Conservation (phyloP, 1,140 invertebrate genomes). For the Lucilia sericata region DNA sequence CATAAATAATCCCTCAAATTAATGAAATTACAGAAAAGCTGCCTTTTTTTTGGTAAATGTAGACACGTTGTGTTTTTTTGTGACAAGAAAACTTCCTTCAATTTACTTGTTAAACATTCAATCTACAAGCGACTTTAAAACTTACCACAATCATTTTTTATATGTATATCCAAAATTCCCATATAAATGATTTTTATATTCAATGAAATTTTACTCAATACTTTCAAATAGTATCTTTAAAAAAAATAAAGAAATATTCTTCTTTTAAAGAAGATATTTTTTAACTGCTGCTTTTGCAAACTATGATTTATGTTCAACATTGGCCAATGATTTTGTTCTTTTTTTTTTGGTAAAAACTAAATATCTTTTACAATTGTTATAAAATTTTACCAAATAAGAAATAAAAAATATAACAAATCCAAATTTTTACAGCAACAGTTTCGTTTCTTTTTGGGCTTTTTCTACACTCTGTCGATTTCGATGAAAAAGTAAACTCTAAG, state of each 20-base stretch:
- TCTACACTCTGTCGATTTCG: neutral
- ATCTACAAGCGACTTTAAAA: conserved; percentile 66
- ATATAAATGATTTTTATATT: too few relatives aligned
- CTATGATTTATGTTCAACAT: conserved; percentile 14
- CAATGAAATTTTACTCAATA: too few relatives aligned
- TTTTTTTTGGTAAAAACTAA: neutral
- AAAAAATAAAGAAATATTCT: too few relatives aligned
- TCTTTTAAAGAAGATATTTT: neutral
- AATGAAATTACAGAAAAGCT: too few relatives aligned
- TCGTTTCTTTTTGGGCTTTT: too few relatives aligned
- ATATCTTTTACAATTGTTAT: conserved; percentile 12
- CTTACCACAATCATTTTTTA: conserved; percentile 47
- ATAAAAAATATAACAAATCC: neutral
- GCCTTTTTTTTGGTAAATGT: too few relatives aligned
- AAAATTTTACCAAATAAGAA: neutral
- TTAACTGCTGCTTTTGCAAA: neutral
- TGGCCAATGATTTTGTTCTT: neutral
- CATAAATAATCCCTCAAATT: too few relatives aligned
- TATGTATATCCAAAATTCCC: too few relatives aligned
- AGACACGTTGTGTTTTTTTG: too few relatives aligned
- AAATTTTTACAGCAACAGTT: conserved; percentile 11
- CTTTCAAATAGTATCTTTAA: too few relatives aligned
- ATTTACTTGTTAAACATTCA: conserved; percentile 59
- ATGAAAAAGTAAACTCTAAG: conserved; percentile 6
- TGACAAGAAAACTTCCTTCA: too few relatives aligned